These are phyloP conservation scores for Drosophila orena DNA, from an alignment of 1,140 invertebrate genomes.

Conservation along the genomic window DNA sequence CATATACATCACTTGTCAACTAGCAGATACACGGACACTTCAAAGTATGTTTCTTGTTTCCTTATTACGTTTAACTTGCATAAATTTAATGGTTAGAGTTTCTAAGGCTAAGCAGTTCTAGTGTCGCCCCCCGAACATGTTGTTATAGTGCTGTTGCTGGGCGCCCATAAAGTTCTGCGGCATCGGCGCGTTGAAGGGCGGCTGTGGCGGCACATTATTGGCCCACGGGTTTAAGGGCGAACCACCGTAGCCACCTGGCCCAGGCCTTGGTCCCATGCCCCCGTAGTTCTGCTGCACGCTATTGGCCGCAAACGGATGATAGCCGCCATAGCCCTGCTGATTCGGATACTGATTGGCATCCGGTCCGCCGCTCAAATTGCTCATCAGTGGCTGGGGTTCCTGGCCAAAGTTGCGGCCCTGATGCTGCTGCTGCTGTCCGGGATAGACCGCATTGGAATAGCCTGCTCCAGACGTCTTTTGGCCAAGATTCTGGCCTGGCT, in stretches of 20 bases:
- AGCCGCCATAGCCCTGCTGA: constrained; percentile 23
- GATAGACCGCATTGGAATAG: constrained; percentile 8
- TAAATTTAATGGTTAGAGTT: not conserved
- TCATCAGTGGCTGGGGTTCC: constrained; percentile 2
- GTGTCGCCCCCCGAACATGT: constrained; percentile 56
- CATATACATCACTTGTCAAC: not conserved
- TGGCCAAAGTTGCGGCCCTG: constrained; percentile 3
- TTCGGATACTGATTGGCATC: constrained; percentile 13
- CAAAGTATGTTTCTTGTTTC: not conserved
- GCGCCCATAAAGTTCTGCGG: constrained; percentile 34
- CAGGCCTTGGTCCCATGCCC: not conserved
- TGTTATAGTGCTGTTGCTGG: constrained; percentile 59
- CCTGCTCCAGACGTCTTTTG: not conserved
- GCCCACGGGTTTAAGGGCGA: constrained; percentile 54
- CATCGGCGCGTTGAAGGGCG: constrained; percentile 40
- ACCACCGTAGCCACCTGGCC: constrained; percentile 3
- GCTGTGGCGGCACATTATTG: constrained; percentile 48
- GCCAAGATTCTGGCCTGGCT: not conserved
- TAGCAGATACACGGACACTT: constrained; percentile 10
- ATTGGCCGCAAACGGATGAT: constrained; percentile 32
- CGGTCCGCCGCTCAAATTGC: constrained; percentile 2
- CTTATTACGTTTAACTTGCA: too few species aligned
- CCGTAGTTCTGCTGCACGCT: constrained; percentile 32
- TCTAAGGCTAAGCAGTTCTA: constrained; percentile 6
- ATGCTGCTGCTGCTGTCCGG: constrained; percentile 24